Base-by-base conservation (phyloP, 2,888 invertebrate genomes). In the Auanema sp. region DNA sequence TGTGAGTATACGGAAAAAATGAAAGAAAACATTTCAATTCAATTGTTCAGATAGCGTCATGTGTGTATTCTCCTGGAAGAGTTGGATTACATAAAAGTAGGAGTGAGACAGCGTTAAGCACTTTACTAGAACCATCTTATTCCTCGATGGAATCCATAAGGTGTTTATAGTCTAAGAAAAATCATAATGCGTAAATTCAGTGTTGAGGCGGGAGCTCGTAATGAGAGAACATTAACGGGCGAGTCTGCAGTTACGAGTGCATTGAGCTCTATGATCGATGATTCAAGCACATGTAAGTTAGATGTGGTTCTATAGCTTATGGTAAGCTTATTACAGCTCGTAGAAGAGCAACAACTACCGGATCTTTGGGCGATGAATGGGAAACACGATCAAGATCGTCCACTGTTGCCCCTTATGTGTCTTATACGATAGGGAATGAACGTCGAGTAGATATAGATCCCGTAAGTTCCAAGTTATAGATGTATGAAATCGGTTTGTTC, bases 341-440 rank as follows among this genome's bases (percentile, higher is more conserved):
- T 12, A 33, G 54, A 1, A 50, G 58, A 6, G 58, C 62, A 12
- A 61, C 57, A 11, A 63, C 63, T n/a, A 18, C 21, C 14, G 50
- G 63, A 24, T 50, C 50, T 16, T 52, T 43, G 14, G 64, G 33
- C 10, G 64, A 60, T 25, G 33, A 47, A 50, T 43, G n/a, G 21
- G 56, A 58, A 16, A 33, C 56, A 5, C 53, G 60, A 16, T 58
- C 67, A 10, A 47, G 73, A 16, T 64, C 67, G 0, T 69, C 73
- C 2, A 71, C 70, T 21, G 58, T 73, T 0, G 68, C 68, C 25
- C 51, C 64, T 47, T 70, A 69, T 49, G 58, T 71, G 33, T 33
- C 33, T 8, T 5, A 8, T 33, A 33, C 33, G 18, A 63, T 58
- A 21, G 66, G 69, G 3, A 55, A 68, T 16, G 64, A 63, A 40